A percentile compares a stretch with the other conserved stretches of the same genome.
Evolutionary conservation across 2,888 invertebrate species (phyloP).

Genomic region (Drosophila longiperda): DNA sequence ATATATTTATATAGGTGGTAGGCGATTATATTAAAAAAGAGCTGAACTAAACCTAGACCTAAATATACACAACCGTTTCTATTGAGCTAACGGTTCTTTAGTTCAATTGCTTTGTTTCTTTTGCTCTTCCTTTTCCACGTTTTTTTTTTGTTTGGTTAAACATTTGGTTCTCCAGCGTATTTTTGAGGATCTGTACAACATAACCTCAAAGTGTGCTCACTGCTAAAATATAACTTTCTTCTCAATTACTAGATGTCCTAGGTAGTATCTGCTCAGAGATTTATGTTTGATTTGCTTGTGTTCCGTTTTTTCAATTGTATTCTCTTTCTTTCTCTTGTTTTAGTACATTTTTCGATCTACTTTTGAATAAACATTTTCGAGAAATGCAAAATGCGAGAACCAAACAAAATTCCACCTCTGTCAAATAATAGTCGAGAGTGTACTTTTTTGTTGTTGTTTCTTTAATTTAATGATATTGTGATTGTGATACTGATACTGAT

Average conservation of each 20-base stretch:
- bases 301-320: slow-evolving; percentile 50
- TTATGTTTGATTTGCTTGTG: slow-evolving; percentile 80
- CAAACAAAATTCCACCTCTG: slow-evolving; percentile 27
- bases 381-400: slow-evolving; percentile 35
- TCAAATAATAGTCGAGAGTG: slow-evolving; percentile 58
- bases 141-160: background rate
- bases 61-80: slow-evolving; percentile 1
- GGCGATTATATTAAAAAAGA: slow-evolving; percentile 23
- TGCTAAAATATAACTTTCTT: slow-evolving; percentile 19
- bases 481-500: slow-evolving; percentile 14
- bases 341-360: slow-evolving; percentile 35
- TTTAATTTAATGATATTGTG: slow-evolving; percentile 47
- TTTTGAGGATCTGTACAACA: slow-evolving; percentile 7
- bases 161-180: slow-evolving; percentile 18
- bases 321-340: slow-evolving; percentile 23
- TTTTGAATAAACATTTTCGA: slow-evolving; percentile 19
- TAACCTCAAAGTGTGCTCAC: slow-evolving; percentile 19
- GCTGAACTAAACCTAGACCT: slow-evolving; percentile 17
- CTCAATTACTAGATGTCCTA: slow-evolving; percentile 15
- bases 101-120: slow-evolving; percentile 21
- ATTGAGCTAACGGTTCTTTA: slow-evolving; percentile 13
- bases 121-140: slow-evolving; percentile 3
- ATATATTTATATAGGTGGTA: slow-evolving; percentile 18
- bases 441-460: slow-evolving; percentile 82
- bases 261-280: slow-evolving; percentile 21